phyloP scores from a whole-genome alignment of 2,888 invertebrate species.

The Cryptocephalus primarius region DNA sequence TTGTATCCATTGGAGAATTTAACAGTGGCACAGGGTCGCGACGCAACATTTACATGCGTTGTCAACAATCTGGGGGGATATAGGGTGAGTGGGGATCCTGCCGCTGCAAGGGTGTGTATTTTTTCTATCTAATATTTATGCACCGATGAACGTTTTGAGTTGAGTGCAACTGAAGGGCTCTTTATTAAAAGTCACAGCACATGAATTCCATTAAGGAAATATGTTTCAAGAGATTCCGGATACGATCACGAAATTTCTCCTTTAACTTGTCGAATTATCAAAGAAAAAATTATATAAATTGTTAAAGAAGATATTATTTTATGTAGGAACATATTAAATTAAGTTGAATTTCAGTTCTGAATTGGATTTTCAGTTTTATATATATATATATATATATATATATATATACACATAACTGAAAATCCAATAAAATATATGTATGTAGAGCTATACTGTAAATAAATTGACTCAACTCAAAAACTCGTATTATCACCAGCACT shows the following conservation, averaged over 20 bases:
- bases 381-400: too few species aligned
- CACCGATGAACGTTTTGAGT: conserved; percentile 24
- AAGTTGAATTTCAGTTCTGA: too few species aligned
- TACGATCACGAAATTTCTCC: too few species aligned
- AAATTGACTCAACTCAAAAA: conserved; percentile 1
- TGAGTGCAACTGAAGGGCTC: conserved; percentile 20
- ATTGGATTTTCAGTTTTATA: too few species aligned
- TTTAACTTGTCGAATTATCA: too few species aligned
- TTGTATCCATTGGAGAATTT: conserved; percentile 70
- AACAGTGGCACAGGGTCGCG: conserved; percentile 71
- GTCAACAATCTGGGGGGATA: conserved; percentile 71
- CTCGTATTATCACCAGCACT: background rate
- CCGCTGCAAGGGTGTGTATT: conserved; percentile 78
- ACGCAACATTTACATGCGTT: conserved; percentile 76
- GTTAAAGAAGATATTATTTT: too few species aligned
- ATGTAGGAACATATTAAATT: too few species aligned
- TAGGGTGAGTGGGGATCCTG: conserved; percentile 86
- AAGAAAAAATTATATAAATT: too few species aligned
- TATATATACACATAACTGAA: too few species aligned
- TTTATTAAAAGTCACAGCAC: conserved; percentile 13
- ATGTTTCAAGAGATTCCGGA: background rate
- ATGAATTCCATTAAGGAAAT: conserved; percentile 10
- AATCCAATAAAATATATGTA: too few species aligned
- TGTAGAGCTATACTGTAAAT: background rate
- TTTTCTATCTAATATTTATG: conserved; percentile 24